Percentiles rank a stretch among this genome's conserved stretches.
Conservation (phyloP, 2,888 invertebrate species). For the Caenorhabditis becei region DNA sequence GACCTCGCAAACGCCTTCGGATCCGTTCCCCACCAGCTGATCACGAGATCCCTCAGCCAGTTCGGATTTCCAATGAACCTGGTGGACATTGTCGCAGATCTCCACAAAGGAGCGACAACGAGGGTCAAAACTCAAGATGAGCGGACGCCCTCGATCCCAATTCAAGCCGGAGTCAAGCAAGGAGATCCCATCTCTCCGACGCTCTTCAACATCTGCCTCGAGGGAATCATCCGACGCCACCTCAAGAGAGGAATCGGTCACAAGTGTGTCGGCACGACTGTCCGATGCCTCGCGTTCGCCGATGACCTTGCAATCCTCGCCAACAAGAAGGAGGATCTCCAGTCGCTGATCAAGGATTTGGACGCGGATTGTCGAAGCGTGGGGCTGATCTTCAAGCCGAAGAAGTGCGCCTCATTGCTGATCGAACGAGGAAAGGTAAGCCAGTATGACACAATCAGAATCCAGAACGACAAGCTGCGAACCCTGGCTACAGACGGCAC, state of each 20-base stretch:
- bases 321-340: neutral
- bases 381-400: slow-evolving; percentile 37
- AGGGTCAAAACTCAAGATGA: neutral
- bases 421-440: neutral
- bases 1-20: slow-evolving; percentile 82
- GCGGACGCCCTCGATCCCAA: slow-evolving; percentile 46
- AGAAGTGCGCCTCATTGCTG: slow-evolving; percentile 38
- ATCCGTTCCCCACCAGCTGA: slow-evolving; percentile 79
- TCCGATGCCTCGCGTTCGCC: slow-evolving; percentile 18
- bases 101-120: neutral
- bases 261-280: neutral
- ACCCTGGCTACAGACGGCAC: neutral
- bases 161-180: slow-evolving; percentile 79
- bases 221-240: slow-evolving; percentile 66
- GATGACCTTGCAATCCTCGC: slow-evolving; percentile 36
- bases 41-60: neutral
- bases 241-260: neutral
- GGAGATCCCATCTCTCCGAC: slow-evolving; percentile 81
- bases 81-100: neutral
- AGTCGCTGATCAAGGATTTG: neutral
- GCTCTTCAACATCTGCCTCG: slow-evolving; percentile 80
- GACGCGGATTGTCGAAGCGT: neutral
- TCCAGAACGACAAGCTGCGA: neutral
- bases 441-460: neutral
- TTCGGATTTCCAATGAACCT: neutral